Base-by-base conservation (phyloP, 2,888 invertebrate genomes). In the Falcaria lacertinaria region DNA sequence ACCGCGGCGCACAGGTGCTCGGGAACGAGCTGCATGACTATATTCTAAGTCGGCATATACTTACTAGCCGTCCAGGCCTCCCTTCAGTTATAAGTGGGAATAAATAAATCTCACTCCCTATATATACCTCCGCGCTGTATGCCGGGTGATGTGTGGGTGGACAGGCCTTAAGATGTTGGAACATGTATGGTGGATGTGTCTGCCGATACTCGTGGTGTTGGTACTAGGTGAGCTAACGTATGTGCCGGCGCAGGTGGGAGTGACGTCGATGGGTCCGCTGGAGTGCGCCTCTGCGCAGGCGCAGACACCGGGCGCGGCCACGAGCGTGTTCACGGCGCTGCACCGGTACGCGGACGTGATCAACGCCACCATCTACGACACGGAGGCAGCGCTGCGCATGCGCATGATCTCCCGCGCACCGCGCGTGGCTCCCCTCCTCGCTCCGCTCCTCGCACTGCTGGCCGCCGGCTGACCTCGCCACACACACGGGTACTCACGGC, bases 271-370 rank as follows among this genome's bases (percentile, higher is more conserved):
- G 83, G 84, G 84, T 1, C 82, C 83, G 8, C 43, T 69, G 44
- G 70, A 74, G 54, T 82, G 83, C 64, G 64, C 63, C 28, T 46
- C 40, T 34, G 39, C 43, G 36, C 47, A 42, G 33, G 41, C 16
- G 13, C 25, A 32, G 32, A 60, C 60, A 17, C 43, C 54, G 6
- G 48, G 44, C 33, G 59, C 55, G 45, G 72, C 73, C 47, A 68
- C 74, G 44, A 82, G 82, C 69, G 87, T 87, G 52, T 75, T 87
- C 69, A 86, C 87, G 22, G 44, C 69, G 50, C 66, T 86, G 46
- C 60, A 60, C 47, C 64, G 55, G 34, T 85, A 86, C 69, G 69
- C 64, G 8, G 64, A 58, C 34, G 52, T 85, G 37, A 46, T 87
- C 34, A 76, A 80, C 65, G 65, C 68, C 28, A 86, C 86, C 43